phyloP scores from a whole-genome alignment of 1,140 invertebrate genomes.

The Musca domestica region DNA sequence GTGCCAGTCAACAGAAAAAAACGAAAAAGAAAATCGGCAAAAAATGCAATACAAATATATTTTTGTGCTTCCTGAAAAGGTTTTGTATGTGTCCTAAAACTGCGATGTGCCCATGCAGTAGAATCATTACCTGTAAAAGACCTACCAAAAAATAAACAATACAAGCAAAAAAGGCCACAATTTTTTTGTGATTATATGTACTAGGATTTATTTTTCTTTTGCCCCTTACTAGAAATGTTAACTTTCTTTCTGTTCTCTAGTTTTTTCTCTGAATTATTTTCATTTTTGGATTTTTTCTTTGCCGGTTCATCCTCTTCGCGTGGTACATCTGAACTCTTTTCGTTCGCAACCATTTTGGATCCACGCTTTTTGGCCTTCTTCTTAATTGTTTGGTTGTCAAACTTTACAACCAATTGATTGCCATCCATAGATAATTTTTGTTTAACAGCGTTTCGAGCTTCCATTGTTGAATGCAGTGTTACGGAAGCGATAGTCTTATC shows the following conservation, averaged over 20 bases:
- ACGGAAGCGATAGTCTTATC: conserved; percentile 41
- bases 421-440: conserved; percentile 35
- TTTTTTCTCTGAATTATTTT: background rate
- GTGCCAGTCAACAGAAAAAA: no score
- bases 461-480: conserved; percentile 41
- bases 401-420: conserved; percentile 36
- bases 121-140: no score
- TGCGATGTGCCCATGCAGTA: no score
- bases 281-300: background rate
- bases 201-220: background rate
- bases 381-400: conserved; percentile 34
- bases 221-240: background rate
- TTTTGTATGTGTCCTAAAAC: no score
- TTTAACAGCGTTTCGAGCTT: conserved; percentile 41
- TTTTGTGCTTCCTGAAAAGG: no score
- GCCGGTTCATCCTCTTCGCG: background rate
- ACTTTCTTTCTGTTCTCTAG: background rate
- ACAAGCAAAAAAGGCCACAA: no score
- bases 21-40: no score
- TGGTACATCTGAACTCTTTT: background rate
- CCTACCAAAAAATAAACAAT: no score
- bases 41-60: no score
- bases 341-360: background rate
- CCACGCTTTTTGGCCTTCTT: background rate
- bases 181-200: no score